Evolutionary conservation across 2,888 invertebrate species (phyloP).

Genomic region (Phymatocera aterrima): DNA sequence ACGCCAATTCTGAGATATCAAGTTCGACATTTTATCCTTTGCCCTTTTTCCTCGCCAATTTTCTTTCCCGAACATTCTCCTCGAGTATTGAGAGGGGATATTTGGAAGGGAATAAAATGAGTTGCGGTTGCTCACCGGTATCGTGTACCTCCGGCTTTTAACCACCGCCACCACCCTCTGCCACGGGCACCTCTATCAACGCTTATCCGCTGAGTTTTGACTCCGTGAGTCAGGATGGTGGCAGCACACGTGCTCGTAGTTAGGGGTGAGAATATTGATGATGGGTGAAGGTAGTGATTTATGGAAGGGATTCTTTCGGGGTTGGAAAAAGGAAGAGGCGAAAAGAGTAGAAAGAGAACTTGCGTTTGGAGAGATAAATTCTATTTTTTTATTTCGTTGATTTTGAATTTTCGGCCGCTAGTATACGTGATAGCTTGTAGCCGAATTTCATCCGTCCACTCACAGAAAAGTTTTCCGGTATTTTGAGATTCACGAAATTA

Average conservation of each 20-base stretch:
- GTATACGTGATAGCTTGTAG: no score
- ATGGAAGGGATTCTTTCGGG: constrained; percentile 12
- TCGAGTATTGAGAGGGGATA: neutral
- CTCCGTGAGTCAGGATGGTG: constrained; percentile 36
- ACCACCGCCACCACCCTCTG: neutral
- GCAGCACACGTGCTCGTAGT: constrained; percentile 38
- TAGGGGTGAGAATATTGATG: constrained; percentile 33
- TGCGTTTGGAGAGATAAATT: neutral
- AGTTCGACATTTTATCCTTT: neutral
- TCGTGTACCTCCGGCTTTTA: constrained; percentile 6
- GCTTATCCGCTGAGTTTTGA: neutral
- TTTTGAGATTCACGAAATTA: no score
- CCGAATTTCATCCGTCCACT: no score
- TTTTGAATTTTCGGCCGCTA: no score
- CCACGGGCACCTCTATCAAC: neutral
- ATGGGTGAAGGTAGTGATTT: constrained; percentile 32
- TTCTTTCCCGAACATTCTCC: neutral
- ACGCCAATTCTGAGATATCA: neutral
- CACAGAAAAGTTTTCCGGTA: no score
- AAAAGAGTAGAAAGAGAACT: no score
- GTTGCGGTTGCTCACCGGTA: constrained; percentile 14
- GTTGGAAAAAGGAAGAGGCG: no score
- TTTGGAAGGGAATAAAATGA: neutral
- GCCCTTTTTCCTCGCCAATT: neutral
- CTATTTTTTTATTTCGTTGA: neutral